Percentiles rank a stretch among this genome's conserved stretches.
Evolutionary conservation across 2,113 vertebrate species (phyloP).

Genomic region (Thymallus thymallus): DNA sequence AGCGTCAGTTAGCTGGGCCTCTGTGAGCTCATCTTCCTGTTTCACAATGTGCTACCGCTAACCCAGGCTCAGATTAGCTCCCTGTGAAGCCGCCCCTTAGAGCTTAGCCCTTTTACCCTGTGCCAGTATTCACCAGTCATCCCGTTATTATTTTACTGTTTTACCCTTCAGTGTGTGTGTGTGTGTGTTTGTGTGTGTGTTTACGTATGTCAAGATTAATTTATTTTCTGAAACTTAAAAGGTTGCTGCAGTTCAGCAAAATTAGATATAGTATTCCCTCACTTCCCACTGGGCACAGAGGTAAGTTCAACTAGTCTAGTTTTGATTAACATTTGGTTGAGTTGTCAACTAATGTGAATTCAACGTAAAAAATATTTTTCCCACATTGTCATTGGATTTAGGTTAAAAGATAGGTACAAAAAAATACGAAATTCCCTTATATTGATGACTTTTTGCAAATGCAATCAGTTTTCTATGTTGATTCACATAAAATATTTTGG

Average conservation of each 20-base stretch:
- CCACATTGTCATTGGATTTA: too few species aligned
- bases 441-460: too few species aligned
- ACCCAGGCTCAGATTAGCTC: slow-evolving; percentile 65
- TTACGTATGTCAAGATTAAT: not conserved
- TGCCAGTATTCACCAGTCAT: slow-evolving; percentile 50
- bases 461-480: too few species aligned
- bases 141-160: slow-evolving; percentile 1
- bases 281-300: too few species aligned
- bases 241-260: not conserved
- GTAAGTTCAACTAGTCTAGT: too few species aligned
- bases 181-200: slow-evolving; percentile 7
- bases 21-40: slow-evolving; percentile 65
- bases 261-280: not conserved
- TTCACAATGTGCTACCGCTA: slow-evolving; percentile 56
- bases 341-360: too few species aligned
- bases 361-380: too few species aligned
- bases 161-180: slow-evolving; percentile 16
- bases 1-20: slow-evolving; percentile 61
- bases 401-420: too few species aligned
- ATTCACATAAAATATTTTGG: too few species aligned
- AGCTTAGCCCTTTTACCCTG: slow-evolving; percentile 25
- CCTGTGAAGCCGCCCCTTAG: slow-evolving; percentile 57
- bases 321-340: too few species aligned
- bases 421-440: too few species aligned
- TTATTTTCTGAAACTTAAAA: not conserved